Base-by-base conservation (phyloP, 2,797 vertebrate genomes). In the Chromis chromis region DNA sequence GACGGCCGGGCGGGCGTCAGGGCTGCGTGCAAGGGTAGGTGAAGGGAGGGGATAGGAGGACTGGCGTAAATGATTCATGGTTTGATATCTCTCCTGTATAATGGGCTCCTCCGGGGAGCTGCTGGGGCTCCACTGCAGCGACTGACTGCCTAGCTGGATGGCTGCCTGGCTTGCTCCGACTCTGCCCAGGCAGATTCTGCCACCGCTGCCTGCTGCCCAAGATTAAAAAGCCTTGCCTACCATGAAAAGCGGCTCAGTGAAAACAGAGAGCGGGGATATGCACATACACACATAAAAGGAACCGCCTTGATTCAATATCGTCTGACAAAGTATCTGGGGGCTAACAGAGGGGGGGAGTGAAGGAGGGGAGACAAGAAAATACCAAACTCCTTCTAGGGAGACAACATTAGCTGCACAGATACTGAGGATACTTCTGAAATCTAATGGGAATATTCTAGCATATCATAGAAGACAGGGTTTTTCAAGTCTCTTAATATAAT, bases 11-110 rank as follows among this genome's bases (percentile, higher is more conserved):
- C 77, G 42, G 84, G 76, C 78, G 10, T 82, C 75, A 76, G 66
- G 59, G 61, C 84, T 81, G 64, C 67, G 49, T 89, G 88, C 46
- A 7, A 74, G 44, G 66, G 75, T 33, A 69, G 78, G 65, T 58
- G 72, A 25, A 63, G 72, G 71, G 85, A 80, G 78, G 82, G 70
- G 70, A 82, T 55, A 70, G 92, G 93, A 89, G 94, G 89, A 93
- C 90, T 93, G 93, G 92, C 52, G 91, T 96, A 95, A 96, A 97
- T 96, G 96, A 96, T 96, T 97, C 95, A 96, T 95, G 94, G 94
- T 95, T 94, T 95, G 96, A 95, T 96, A 94, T 95, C 93, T 93
- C 94, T 94, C 91, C 93, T 94, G 94, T 90, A 95, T 95, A 95
- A 95, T 95, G 93, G 93, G 85, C 90, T 92, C 91, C 96, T 95